Evolutionary conservation across 2,797 vertebrate genomes (phyloP), one percentile per base, ranked within the genome.

Genomic region (Serranus cabrilla): DNA sequence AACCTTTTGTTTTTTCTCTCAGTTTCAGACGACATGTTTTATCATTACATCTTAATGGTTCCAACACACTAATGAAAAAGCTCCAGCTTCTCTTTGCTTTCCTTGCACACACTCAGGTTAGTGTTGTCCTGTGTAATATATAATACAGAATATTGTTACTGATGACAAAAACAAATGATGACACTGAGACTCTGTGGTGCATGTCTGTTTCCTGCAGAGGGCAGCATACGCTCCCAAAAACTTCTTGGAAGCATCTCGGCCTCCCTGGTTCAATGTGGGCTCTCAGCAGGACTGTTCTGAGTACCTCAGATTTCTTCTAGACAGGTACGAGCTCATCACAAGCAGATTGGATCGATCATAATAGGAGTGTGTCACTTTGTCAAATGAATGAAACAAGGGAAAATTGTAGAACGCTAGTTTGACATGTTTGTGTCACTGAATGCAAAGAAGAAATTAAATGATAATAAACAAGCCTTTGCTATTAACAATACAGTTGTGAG

Each of bases 211-310:
- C 85, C 61, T 87, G 78, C 89, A 99, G 98, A 97, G 98, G 93
- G 97, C 98, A 91, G 98, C 98, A 16, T 99, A 97, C 1, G 97
- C 97, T 73, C 98, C 98, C 78, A 95, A 95, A 84, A 96, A 95
- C 92, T 99, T 99, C 91, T 95, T 99, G 85, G 98, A 99, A 74
- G 96, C 93, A n/a, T 99, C 98, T 65, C 97, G 98, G 60, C 98
- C 98, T 12, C 96, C 98, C 0, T 99, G 98, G 98, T 99, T 99
- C 85, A 97, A 97, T 4, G 90, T 92, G 46, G 96, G 98, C 76
- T 98, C 98, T 18, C 98, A 99, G 86, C 98, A 99, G 90, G 98
- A 99, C 93, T 99, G 98, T 85, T 99, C 98, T 0, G 98, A 99
- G 74, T 99, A 99, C 93, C 97, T 99, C 87, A 93, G 97, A 80